Percentiles rank a stretch among this genome's conserved stretches.
phyloP scores from a whole-genome alignment of 2,797 vertebrate genomes.

The Hydrolagus colliei region DNA sequence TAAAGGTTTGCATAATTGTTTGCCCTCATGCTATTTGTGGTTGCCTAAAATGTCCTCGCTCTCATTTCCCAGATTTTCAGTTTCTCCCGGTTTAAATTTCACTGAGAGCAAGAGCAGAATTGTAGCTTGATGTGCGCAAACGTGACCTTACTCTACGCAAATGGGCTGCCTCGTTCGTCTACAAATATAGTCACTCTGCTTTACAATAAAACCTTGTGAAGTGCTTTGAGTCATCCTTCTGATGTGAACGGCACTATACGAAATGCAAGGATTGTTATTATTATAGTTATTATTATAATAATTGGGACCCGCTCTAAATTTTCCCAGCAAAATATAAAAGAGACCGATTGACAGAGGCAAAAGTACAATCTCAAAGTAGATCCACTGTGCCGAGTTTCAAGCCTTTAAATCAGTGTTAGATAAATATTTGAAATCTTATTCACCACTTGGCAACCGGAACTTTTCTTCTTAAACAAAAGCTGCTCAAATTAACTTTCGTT shows the following conservation, averaged over 20 bases:
- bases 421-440: conserved; percentile 22
- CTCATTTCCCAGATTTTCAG: background rate
- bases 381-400: background rate
- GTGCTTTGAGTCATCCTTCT: too few relatives aligned
- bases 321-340: background rate
- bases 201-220: too few relatives aligned
- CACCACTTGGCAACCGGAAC: background rate
- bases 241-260: too few relatives aligned
- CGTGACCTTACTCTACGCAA: too few relatives aligned
- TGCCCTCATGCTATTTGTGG: background rate
- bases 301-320: background rate
- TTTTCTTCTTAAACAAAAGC: background rate
- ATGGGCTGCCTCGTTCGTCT: too few relatives aligned
- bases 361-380: background rate
- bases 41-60: background rate
- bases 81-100: background rate
- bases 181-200: too few relatives aligned
- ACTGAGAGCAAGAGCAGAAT: background rate
- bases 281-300: background rate
- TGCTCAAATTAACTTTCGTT: background rate
- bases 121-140: too few relatives aligned
- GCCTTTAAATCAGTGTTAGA: background rate
- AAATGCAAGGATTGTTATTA: too few relatives aligned
- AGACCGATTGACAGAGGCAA: too few relatives aligned
- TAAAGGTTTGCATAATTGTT: background rate